Conservation (phyloP, 2,888 invertebrate genomes). For the Thumatha senex region DNA sequence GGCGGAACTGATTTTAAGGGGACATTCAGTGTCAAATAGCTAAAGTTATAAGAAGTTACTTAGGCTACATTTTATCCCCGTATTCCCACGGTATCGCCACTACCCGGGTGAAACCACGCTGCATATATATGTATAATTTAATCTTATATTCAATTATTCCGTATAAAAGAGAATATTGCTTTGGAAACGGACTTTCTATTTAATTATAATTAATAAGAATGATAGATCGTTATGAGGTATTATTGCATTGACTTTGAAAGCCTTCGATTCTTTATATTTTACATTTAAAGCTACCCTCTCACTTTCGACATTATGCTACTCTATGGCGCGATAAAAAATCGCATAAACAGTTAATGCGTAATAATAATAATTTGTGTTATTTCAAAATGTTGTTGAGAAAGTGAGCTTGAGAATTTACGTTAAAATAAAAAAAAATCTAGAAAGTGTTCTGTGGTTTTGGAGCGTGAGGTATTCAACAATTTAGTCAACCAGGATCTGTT, state of each 20-base stretch:
- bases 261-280: slow-evolving; percentile 22
- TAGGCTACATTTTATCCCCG: too few species aligned
- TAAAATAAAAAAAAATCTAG: slow-evolving; percentile 2
- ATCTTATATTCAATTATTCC: neutral
- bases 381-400: neutral
- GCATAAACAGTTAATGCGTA: neutral
- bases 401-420: neutral
- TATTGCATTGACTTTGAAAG: slow-evolving; percentile 14
- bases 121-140: too few species aligned
- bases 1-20: too few species aligned
- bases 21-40: too few species aligned
- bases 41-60: too few species aligned
- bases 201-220: slow-evolving; percentile 28
- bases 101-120: too few species aligned
- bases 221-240: slow-evolving; percentile 18
- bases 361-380: neutral
- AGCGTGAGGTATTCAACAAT: neutral
- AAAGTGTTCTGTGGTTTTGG: neutral
- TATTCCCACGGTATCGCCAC: too few species aligned
- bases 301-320: slow-evolving; percentile 6
- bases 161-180: neutral
- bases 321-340: neutral
- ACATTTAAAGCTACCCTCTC: slow-evolving; percentile 14
- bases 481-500: neutral
- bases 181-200: slow-evolving; percentile 24